These are phyloP conservation scores for Callithrix jacchus DNA, from an alignment of 2,113 vertebrate species.

Conservation along the genomic window DNA sequence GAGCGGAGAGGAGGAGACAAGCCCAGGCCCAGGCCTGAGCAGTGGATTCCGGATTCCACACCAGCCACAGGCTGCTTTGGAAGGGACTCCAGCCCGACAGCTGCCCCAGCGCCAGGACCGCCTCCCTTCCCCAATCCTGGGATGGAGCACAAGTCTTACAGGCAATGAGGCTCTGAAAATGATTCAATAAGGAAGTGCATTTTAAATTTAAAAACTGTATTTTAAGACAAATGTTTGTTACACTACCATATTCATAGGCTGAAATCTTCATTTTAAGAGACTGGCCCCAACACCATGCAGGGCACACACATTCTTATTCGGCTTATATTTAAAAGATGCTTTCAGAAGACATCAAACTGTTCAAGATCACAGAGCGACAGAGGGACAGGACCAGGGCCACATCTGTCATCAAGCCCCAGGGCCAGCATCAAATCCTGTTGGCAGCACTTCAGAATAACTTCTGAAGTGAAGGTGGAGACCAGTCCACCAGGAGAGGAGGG, in stretches of 20 bases:
- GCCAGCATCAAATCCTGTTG: neutral
- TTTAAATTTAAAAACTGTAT: neutral
- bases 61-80: fast-evolving
- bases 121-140: neutral
- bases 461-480: neutral
- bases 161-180: neutral
- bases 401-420: neutral
- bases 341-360: neutral
- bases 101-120: neutral
- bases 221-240: neutral
- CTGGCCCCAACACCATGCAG: fast-evolving
- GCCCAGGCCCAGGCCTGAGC: fast-evolving
- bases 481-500: neutral
- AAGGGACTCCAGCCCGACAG: fast-evolving
- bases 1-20: neutral
- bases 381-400: too few species aligned
- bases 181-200: neutral
- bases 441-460: neutral
- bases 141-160: neutral
- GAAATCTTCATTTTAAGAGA: neutral
- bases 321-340: neutral
- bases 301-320: too few species aligned
- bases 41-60: fast-evolving
- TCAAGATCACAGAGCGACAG: neutral
- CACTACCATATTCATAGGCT: fast-evolving